Conservation (phyloP, 2,888 invertebrate genomes). For the Caenorhabditis drosophilae region DNA sequence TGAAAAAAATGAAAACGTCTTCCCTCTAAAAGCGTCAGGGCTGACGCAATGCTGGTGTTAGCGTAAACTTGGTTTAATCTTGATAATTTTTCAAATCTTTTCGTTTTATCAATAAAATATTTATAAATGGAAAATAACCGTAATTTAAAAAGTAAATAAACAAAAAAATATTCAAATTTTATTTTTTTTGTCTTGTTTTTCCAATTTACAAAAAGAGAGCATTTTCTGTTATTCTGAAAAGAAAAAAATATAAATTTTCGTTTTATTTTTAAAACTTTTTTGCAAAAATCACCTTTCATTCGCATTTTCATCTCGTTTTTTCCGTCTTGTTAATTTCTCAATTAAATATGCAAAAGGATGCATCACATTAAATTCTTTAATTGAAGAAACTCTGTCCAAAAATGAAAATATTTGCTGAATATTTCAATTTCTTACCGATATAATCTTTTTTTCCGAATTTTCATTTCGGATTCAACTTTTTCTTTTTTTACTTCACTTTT, state of each 20-base stretch:
- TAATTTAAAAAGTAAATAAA: too few relatives aligned
- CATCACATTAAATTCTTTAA: conserved; percentile 48
- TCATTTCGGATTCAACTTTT: conserved; percentile 30
- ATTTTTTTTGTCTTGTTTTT: too few relatives aligned
- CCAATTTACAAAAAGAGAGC: not conserved
- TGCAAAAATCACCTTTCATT: conserved; percentile 34
- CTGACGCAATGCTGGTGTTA: too few relatives aligned
- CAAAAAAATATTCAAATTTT: too few relatives aligned
- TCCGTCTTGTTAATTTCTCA: conserved; percentile 37
- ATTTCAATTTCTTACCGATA: conserved; percentile 25
- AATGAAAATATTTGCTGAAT: not conserved
- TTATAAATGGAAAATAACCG: too few relatives aligned
- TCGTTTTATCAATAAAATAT: too few relatives aligned
- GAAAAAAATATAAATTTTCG: too few relatives aligned
- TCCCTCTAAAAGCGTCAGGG: too few relatives aligned
- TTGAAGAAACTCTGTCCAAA: conserved; percentile 40
- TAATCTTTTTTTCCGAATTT: conserved; percentile 25
- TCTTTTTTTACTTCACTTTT: conserved; percentile 27
- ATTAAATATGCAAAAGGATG: conserved; percentile 48
- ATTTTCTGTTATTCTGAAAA: too few relatives aligned
- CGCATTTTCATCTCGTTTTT: conserved; percentile 29
- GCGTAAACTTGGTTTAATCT: too few relatives aligned
- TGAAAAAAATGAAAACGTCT: too few relatives aligned
- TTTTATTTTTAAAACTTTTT: conserved; percentile 1
- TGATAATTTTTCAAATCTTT: too few relatives aligned